Base-by-base conservation (phyloP, 1,140 invertebrate species). In the Trachelipus rathkii region DNA sequence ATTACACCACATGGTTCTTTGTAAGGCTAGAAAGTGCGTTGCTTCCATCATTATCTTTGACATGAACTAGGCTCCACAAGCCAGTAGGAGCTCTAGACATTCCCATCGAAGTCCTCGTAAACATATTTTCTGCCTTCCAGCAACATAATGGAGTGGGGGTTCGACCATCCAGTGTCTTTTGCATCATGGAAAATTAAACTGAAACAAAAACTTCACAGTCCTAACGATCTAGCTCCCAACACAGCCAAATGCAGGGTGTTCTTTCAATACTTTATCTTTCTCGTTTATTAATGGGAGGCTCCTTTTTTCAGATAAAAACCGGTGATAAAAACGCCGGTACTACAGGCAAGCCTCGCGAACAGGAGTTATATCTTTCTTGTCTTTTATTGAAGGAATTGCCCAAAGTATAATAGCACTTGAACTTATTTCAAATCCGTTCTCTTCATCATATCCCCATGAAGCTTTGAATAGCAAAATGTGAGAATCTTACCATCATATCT, bases 61-160 rank as follows among this genome's bases (percentile, higher is more conserved):
- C 91, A 9, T 91, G 93, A 0, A 95, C 89, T 85, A 91, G 70
- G 94, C 93, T 0, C 93, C 93, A 82, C 92, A 89, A 82, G 90
- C 90, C 24, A 95, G 90, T 21, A 96, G 84, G 60, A 92, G 88
- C 83, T 94, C 91, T 0, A 94, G 92, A 82, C 92, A 93, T 15
- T 71, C 72, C 13, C 77, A 46, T 80, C 79, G 71, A 80, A 80
- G 23, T 76, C 76, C 19, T 80, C 74, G 33, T 80, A 72, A 7
- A 78, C 77, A 77, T 91, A 89, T 0, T 91, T 92, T 84, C 44
- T 93, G 92, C 83, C 93, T 93, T 0, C 93, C 84, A 4, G 93
- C 93, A 6, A 93, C 93, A 69, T 95, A 88, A 83, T 96, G 95
- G 15, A 96, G 85, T 0, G n/a, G 94, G 92, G 0, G 93, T 94